Base-by-base conservation (phyloP, 2,888 invertebrate genomes). In the Harpalus rubripes region DNA sequence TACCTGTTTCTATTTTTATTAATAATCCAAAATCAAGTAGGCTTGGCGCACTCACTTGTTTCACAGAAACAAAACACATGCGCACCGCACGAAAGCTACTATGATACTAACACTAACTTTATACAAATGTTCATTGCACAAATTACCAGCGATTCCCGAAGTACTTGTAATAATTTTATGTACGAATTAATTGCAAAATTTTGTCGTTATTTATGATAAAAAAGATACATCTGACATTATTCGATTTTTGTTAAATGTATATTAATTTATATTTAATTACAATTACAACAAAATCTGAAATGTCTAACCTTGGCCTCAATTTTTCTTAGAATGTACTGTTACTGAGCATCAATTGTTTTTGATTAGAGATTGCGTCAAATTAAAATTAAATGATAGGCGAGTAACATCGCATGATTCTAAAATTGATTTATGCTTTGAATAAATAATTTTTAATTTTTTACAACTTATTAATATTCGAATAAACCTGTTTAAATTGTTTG, bases 291-390 rank as follows among this genome's bases (percentile, higher is more conserved):
- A 52, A 52, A 44, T 74, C 52, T 44, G 72, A 74, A 74, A 74
- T 44, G 16, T 18, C 12, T 16, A 56, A 82, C 83, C 83, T 83
- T 83, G 83, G 83, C 83, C 83, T 74, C 72, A 74, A 83, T 82
- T 82, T 63, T 79, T 61, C 16, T 65, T 65, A 58, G 78, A 74
- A 74, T 72, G 4, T 72, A 72, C 44, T 74, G 74, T 74, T 44
- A 74, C 18, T 74, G 44, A 41, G 41, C 63, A 80, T 80, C 68
- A 83, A 83, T 83, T 83, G 74, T 39, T 56, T 74, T 61, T 74
- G 32, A 83, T 83, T 83, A 44, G 15, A 61, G 41, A 81, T 65
- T 81, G 22, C 41, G 52, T 32, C 32, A 59, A 58, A 52, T 52
- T 52, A 10, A 6, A 52, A 52, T 52, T 52, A 52, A 52, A 52